Evolutionary conservation across 2,797 vertebrate species (phyloP).

Genomic region (Buphagus erythrorhynchus): DNA sequence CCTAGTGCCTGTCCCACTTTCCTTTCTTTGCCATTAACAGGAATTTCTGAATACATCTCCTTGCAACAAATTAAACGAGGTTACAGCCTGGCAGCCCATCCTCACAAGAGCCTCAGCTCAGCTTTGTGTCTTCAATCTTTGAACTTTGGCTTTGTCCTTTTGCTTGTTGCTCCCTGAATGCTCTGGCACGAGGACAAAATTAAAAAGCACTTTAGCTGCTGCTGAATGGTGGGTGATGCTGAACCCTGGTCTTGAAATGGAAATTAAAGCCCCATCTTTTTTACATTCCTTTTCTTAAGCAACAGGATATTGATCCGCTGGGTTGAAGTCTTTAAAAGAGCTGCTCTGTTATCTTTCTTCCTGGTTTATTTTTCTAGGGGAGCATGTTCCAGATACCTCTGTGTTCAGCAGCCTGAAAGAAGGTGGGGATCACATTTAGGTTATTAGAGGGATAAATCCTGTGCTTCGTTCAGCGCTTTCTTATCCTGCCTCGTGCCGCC

Average conservation of each 20-base stretch:
- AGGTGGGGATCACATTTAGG: neutral
- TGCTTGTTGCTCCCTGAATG: slow-evolving; percentile 4
- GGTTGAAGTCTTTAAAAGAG: neutral
- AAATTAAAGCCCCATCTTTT: slow-evolving; percentile 48
- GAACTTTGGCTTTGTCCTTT: slow-evolving; percentile 27
- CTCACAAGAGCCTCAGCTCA: neutral
- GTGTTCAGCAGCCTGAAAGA: neutral
- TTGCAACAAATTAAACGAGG: slow-evolving; percentile 66
- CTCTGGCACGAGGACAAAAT: slow-evolving; percentile 12
- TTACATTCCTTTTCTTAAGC: slow-evolving; percentile 45
- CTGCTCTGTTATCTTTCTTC: slow-evolving; percentile 34
- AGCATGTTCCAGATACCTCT: neutral
- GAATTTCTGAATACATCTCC: slow-evolving; percentile 37
- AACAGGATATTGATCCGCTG: slow-evolving; percentile 37
- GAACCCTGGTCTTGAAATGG: slow-evolving; percentile 48
- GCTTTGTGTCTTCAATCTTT: slow-evolving; percentile 51
- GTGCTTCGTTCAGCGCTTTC: slow-evolving; percentile 31
- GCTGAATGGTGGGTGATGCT: slow-evolving; percentile 29
- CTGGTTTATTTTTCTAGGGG: slow-evolving; percentile 23
- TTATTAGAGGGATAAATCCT: slow-evolving; percentile 37
- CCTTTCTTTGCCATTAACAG: slow-evolving; percentile 30
- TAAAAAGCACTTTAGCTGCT: slow-evolving; percentile 37
- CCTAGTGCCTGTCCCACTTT: slow-evolving; percentile 4
- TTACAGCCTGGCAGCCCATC: slow-evolving; percentile 13
- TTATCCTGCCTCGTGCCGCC: neutral